Evolutionary conservation across 2,888 invertebrate species (phyloP).

Genomic region (Apamea anceps): DNA sequence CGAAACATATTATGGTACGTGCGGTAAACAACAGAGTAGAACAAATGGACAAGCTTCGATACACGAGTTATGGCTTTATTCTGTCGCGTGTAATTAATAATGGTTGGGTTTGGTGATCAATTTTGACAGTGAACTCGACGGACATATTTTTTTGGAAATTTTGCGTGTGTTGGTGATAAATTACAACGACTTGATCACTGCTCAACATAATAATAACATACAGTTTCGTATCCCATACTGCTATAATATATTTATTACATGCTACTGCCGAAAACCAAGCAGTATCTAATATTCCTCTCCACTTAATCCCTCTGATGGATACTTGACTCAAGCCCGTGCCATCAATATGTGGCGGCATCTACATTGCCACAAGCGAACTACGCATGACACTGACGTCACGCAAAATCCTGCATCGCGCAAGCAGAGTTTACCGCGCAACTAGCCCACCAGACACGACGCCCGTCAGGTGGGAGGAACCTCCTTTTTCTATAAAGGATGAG

Average conservation of each 20-base stretch:
- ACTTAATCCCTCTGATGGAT: background rate
- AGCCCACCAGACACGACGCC: too few relatives aligned
- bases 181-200: background rate
- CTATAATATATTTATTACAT: background rate
- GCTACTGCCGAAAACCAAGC: background rate
- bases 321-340: background rate
- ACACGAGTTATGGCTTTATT: slow-evolving; percentile 47
- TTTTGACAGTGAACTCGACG: slow-evolving; percentile 9
- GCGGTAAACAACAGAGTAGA: slow-evolving; percentile 45
- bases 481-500: background rate
- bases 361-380: background rate
- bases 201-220: background rate
- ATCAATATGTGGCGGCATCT: background rate
- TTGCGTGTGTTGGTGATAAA: background rate
- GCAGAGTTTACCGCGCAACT: too few relatives aligned
- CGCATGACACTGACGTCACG: too few relatives aligned
- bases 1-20: slow-evolving; percentile 44
- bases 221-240: background rate
- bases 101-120: slow-evolving; percentile 18
- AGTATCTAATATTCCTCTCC: too few relatives aligned
- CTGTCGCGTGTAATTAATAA: slow-evolving; percentile 43
- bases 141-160: background rate
- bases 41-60: slow-evolving; percentile 43
- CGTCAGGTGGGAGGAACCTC: background rate
- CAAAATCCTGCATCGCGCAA: too few relatives aligned